Evolutionary conservation across 92 coral and sea anemone species (phyloP).

Genomic region (Virgularia gustaviana): DNA sequence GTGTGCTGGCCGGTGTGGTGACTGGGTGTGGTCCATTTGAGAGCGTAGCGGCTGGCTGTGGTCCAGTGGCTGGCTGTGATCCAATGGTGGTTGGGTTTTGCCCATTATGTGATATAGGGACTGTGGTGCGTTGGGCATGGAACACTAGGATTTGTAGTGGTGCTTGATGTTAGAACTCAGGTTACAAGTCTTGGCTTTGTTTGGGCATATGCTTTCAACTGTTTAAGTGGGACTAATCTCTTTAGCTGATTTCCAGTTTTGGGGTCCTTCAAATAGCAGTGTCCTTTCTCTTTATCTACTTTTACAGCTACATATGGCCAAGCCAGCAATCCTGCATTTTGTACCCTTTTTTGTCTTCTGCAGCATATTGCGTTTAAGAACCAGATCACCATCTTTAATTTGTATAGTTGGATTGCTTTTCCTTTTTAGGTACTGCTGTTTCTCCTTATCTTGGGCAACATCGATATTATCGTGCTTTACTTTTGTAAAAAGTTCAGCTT

Average conservation of each 20-base stretch:
- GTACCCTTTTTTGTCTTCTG: slow-evolving; percentile 24
- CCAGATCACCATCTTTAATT: slow-evolving; percentile 42
- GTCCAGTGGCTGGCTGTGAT: no score
- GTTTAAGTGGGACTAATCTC: slow-evolving; percentile 30
- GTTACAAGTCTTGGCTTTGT: no score
- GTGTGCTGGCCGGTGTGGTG: no score
- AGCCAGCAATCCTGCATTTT: slow-evolving; percentile 58
- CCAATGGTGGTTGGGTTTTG: no score
- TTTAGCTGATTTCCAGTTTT: slow-evolving; percentile 21
- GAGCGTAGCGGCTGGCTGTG: no score
- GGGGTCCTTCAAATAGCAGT: slow-evolving; percentile 35
- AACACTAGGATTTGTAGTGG: no score
- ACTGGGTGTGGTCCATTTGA: no score
- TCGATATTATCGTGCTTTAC: slow-evolving; percentile 35
- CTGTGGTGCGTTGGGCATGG: no score
- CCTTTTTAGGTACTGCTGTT: not conserved
- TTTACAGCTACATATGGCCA: slow-evolving; percentile 47
- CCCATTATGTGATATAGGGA: no score
- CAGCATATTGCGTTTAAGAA: no score
- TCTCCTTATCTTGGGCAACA: slow-evolving; percentile 25
- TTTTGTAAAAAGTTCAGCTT: slow-evolving; percentile 7
- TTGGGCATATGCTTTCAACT: slow-evolving; percentile 48
- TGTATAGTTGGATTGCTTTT: slow-evolving; percentile 8
- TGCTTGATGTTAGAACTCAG: no score
- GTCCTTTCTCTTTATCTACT: slow-evolving; percentile 34